A percentile compares a stretch with the other conserved stretches of the same genome.
phyloP scores from a whole-genome alignment of 1,140 invertebrate species.

The Venustaconcha ellipsiformis region DNA sequence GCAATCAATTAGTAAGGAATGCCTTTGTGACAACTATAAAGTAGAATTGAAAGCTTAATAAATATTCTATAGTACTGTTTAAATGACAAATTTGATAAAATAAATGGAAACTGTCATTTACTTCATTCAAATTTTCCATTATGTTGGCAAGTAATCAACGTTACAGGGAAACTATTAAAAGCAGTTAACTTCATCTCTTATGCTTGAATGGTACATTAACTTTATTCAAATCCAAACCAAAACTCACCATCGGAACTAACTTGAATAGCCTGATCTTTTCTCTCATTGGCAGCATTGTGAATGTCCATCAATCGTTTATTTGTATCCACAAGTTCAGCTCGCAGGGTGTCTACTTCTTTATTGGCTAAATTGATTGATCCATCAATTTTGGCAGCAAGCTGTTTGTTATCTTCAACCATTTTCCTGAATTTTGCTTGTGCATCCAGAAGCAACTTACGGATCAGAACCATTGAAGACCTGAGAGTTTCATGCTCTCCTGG shows the following conservation, averaged over 20 bases:
- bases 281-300: constrained; percentile 28
- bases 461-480: constrained; percentile 68
- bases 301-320: constrained; percentile 67
- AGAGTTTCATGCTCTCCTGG: constrained; percentile 62
- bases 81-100: too few relatives aligned
- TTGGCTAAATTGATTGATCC: constrained; percentile 75
- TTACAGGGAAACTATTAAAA: too few relatives aligned
- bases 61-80: too few relatives aligned
- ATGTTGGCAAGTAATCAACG: too few relatives aligned
- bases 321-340: constrained; percentile 73
- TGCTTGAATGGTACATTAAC: too few relatives aligned
- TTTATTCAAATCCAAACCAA: too few relatives aligned
- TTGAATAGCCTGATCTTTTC: constrained; percentile 35
- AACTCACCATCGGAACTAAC: neutral
- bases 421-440: constrained; percentile 76
- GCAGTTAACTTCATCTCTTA: too few relatives aligned
- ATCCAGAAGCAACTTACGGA: constrained; percentile 69
- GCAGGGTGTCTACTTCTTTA: constrained; percentile 73
- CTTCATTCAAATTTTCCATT: too few relatives aligned
- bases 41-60: too few relatives aligned
- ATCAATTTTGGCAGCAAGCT: constrained; percentile 75
- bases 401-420: constrained; percentile 80
- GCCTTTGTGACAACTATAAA: too few relatives aligned
- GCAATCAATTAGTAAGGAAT: too few relatives aligned
- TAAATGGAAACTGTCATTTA: too few relatives aligned